Conservation (phyloP, 2,888 invertebrate genomes). For the Spisula solida region DNA sequence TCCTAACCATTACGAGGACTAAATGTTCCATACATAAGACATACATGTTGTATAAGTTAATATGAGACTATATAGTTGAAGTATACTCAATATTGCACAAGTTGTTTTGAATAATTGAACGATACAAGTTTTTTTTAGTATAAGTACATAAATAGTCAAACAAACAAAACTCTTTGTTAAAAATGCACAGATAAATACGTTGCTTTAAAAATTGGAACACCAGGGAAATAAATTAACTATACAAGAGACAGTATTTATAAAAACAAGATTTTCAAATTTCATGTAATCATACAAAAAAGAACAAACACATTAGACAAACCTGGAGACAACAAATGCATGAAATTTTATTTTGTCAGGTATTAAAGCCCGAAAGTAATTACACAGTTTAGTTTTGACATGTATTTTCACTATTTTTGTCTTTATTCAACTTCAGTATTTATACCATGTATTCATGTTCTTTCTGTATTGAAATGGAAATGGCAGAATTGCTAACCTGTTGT, state of each 20-base stretch:
- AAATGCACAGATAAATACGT: neutral
- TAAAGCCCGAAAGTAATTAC: neutral
- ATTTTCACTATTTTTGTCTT: too few relatives aligned
- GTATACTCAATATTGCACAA: slow-evolving; percentile 18
- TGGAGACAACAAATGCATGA: neutral
- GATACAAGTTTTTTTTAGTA: slow-evolving; percentile 4
- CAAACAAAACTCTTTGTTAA: neutral
- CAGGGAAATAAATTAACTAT: neutral
- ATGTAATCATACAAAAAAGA: neutral
- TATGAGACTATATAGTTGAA: neutral
- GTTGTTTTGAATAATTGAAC: neutral
- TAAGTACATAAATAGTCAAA: slow-evolving; percentile 1
- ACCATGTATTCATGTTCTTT: too few relatives aligned
- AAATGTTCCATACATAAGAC: neutral
- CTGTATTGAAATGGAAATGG: too few relatives aligned
- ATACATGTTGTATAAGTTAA: neutral
- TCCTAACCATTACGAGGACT: neutral
- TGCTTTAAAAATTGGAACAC: slow-evolving; percentile 12
- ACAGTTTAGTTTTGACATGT: too few relatives aligned
- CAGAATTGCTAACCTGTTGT: too few relatives aligned
- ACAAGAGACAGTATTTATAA: neutral
- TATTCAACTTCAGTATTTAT: too few relatives aligned
- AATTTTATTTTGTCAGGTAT: neutral
- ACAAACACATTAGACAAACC: neutral
- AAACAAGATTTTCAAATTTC: neutral